Evolutionary conservation across 2,113 vertebrate genomes (phyloP).

Genomic region (Tautogolabrus adspersus): DNA sequence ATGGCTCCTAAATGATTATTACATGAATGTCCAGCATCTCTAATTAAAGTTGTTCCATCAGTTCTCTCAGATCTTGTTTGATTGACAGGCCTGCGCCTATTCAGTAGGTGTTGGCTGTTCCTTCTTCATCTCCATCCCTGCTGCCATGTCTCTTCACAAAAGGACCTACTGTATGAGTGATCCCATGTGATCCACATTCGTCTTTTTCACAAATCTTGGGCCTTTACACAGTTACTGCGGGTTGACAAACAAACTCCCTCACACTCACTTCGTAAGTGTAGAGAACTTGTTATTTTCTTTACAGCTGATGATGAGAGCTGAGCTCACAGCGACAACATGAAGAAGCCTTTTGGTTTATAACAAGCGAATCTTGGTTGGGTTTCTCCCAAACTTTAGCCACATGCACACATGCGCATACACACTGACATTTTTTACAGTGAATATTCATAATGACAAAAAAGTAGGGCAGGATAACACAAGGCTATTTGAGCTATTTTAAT

Average conservation of each 20-base stretch:
- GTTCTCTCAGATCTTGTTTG: not conserved
- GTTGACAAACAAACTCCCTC: constrained; percentile 1
- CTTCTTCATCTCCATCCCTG: not conserved
- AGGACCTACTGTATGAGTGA: constrained; percentile 2
- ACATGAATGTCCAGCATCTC: not conserved
- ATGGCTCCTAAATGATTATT: not conserved
- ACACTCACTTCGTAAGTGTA: constrained; percentile 22
- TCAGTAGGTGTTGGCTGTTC: not conserved
- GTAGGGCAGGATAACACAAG: constrained; percentile 9
- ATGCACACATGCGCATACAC: not conserved
- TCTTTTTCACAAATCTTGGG: constrained; percentile 6
- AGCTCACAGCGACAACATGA: constrained; percentile 34
- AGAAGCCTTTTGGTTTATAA: constrained; percentile 36
- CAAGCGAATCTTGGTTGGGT: not conserved
- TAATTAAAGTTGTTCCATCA: not conserved
- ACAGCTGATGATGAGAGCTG: constrained; percentile 18
- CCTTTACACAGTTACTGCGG: not conserved
- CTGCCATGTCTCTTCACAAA: not conserved
- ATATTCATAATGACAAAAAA: constrained; percentile 24
- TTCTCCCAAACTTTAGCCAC: not conserved
- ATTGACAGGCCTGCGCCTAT: not conserved
- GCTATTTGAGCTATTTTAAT: constrained; percentile 3
- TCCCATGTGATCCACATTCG: not conserved
- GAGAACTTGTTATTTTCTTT: constrained; percentile 16
- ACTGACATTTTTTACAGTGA: not conserved